These are phyloP conservation scores for Pampus argenteus DNA, from an alignment of 2,797 vertebrate genomes.

Conservation along the genomic window DNA sequence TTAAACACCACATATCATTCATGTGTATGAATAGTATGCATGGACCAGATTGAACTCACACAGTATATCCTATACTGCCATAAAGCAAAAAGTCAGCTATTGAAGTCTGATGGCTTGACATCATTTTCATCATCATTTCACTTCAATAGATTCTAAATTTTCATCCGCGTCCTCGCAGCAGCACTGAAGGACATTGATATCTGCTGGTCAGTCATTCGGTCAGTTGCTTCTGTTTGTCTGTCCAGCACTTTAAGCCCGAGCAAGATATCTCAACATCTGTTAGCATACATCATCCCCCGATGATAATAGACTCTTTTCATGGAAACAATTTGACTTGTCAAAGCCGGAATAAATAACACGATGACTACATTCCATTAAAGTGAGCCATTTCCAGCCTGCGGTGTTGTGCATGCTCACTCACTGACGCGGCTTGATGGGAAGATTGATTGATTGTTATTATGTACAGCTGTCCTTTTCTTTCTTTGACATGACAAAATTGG, in stretches of 20 bases:
- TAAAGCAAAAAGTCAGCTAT: background rate
- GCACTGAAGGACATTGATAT: background rate
- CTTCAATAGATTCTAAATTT: background rate
- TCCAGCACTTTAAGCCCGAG: background rate
- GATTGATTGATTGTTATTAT: too few species aligned
- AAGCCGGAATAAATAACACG: too few species aligned
- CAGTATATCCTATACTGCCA: background rate
- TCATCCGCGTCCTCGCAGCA: background rate
- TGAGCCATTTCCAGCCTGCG: too few species aligned
- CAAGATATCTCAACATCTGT: too few species aligned
- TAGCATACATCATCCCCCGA: too few species aligned
- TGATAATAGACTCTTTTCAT: too few species aligned
- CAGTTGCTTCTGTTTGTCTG: background rate
- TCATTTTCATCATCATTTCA: background rate
- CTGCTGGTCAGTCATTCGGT: background rate
- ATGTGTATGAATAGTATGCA: background rate
- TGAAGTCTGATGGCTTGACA: background rate
- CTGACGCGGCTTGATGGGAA: too few species aligned
- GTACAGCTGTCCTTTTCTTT: too few species aligned
- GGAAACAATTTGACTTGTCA: too few species aligned
- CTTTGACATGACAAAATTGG: too few species aligned
- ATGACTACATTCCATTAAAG: too few species aligned
- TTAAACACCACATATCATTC: constrained; percentile 26
- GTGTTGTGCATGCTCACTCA: too few species aligned
- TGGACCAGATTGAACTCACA: background rate